Evolutionary conservation across 2,888 invertebrate genomes (phyloP).

Genomic region (Rotaria macrura): DNA sequence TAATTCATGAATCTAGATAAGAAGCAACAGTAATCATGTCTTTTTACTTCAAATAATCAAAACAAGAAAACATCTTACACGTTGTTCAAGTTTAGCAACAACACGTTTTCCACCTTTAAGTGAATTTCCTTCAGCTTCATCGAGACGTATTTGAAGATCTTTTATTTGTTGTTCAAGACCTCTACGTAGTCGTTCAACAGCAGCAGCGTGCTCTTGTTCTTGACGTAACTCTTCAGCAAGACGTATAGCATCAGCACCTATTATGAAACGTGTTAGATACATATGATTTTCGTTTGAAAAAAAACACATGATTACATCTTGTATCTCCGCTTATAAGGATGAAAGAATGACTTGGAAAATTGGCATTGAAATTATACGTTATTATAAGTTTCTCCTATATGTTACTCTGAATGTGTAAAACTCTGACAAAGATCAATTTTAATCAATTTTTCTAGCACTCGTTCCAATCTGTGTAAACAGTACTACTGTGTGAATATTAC

Average conservation of each 20-base stretch:
- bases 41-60: background rate
- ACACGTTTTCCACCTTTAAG: slow-evolving; percentile 98
- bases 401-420: too few relatives aligned
- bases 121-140: slow-evolving; percentile 91
- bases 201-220: slow-evolving; percentile 95
- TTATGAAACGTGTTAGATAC: background rate
- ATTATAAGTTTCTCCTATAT: too few relatives aligned
- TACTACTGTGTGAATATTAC: too few relatives aligned
- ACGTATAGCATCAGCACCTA: slow-evolving; percentile 67
- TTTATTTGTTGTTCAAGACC: slow-evolving; percentile 94
- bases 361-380: too few relatives aligned
- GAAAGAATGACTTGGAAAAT: too few relatives aligned
- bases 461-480: too few relatives aligned
- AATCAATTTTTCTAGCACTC: too few relatives aligned
- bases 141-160: slow-evolving; percentile 80
- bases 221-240: slow-evolving; percentile 95
- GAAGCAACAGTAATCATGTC: background rate
- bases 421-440: too few relatives aligned
- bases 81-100: slow-evolving; percentile 91
- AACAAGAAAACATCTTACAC: slow-evolving; percentile 38
- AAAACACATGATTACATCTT: too few relatives aligned
- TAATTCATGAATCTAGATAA: slow-evolving; percentile 45
- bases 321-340: too few relatives aligned
- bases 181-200: slow-evolving; percentile 95
- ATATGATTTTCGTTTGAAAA: too few relatives aligned